Conservation (phyloP, 2,797 vertebrate species). For the Pangasius mekongensis region DNA sequence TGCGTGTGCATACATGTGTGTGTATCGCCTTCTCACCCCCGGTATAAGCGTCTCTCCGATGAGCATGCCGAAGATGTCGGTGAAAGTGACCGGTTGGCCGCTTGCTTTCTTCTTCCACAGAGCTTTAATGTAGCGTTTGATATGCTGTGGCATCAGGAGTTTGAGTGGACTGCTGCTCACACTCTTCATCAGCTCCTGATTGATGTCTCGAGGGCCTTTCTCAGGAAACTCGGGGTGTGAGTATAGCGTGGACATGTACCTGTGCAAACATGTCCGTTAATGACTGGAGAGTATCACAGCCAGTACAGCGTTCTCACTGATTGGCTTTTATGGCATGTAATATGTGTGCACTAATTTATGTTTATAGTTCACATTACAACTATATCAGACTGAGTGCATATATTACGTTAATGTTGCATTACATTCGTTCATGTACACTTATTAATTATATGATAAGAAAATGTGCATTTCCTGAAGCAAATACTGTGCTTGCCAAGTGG, state of each 20-base stretch:
- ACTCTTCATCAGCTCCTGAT: conserved; percentile 87
- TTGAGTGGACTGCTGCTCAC: conserved; percentile 92
- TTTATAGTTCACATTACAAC: neutral
- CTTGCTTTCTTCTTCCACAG: conserved; percentile 94
- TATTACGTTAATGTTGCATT: neutral
- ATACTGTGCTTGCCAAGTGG: neutral
- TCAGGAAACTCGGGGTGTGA: conserved; percentile 92
- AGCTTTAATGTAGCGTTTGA: conserved; percentile 92
- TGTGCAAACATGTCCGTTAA: conserved; percentile 56
- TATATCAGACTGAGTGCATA: neutral
- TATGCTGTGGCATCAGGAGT: conserved; percentile 89
- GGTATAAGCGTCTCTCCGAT: conserved; percentile 96
- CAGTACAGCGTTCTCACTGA: neutral
- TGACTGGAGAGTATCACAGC: neutral
- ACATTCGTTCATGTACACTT: neutral
- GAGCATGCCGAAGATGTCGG: conserved; percentile 97
- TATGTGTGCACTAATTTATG: neutral
- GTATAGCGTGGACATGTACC: conserved; percentile 96
- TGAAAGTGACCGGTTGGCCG: conserved; percentile 96
- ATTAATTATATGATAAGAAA: neutral
- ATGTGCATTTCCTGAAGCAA: neutral
- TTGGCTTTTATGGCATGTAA: neutral
- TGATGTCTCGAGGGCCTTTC: conserved; percentile 91
- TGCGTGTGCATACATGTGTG: neutral
- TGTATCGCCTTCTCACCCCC: conserved; percentile 76